Conservation (phyloP, 2,888 invertebrate genomes). For the Dryococelus australis region DNA sequence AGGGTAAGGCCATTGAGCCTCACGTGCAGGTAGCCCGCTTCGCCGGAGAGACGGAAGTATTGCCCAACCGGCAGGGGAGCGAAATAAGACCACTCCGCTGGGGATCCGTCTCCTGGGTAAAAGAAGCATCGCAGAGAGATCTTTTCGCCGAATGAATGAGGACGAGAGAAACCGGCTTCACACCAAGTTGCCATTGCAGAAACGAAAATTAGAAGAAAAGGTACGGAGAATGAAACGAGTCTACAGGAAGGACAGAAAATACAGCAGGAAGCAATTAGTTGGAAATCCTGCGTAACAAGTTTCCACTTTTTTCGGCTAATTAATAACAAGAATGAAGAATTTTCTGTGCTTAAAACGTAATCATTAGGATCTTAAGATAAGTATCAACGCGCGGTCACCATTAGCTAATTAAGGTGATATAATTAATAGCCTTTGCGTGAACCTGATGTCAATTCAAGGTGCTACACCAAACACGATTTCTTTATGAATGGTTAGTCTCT, state of each 20-base stretch:
- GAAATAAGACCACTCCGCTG: neutral
- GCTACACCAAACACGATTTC: neutral
- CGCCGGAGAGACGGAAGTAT: neutral
- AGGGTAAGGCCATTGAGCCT: neutral
- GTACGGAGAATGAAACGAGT: neutral
- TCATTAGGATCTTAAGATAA: neutral
- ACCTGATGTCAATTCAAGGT: neutral
- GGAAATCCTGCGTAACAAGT: neutral
- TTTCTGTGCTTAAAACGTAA: neutral
- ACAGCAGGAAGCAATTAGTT: neutral
- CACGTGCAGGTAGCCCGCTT: neutral
- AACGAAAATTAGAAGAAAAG: neutral
- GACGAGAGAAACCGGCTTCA: neutral
- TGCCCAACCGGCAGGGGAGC: neutral
- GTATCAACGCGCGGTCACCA: too few relatives aligned
- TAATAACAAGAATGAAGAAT: neutral
- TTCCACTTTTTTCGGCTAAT: neutral
- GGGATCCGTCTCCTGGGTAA: neutral
- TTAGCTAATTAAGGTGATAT: neutral
- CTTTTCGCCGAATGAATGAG: neutral
- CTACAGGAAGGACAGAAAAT: neutral
- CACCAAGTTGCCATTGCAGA: neutral
- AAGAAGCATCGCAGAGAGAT: neutral
- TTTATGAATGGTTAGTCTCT: too few relatives aligned
- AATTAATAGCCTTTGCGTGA: neutral